Percentiles rank a stretch among this genome's conserved stretches.
These are phyloP conservation scores for Alcis repandata DNA, from an alignment of 2,888 invertebrate genomes.

Conservation along the genomic window DNA sequence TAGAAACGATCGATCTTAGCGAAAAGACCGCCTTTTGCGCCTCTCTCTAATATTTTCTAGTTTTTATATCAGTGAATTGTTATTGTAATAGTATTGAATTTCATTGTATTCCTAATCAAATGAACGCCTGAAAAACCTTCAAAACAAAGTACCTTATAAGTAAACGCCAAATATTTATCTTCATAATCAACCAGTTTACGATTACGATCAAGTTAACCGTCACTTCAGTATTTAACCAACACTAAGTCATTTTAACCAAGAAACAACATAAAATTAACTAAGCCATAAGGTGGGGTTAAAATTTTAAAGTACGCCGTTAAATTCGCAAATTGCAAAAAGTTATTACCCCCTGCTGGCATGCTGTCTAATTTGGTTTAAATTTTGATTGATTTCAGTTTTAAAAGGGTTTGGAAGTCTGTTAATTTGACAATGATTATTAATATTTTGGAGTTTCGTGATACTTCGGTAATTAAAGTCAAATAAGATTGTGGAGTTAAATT, in stretches of 20 bases:
- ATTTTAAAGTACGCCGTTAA: slow-evolving; percentile 56
- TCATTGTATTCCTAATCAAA: not conserved
- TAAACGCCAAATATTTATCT: slow-evolving; percentile 11
- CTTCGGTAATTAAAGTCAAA: slow-evolving; percentile 32
- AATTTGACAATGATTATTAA: slow-evolving; percentile 46
- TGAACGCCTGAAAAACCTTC: not conserved
- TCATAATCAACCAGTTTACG: slow-evolving; percentile 17
- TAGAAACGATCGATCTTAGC: too few species aligned
- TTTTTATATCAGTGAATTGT: too few species aligned
- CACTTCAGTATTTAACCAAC: slow-evolving; percentile 34
- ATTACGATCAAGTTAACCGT: slow-evolving; percentile 27
- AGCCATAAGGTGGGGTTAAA: slow-evolving; percentile 52
- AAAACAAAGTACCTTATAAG: slow-evolving; percentile 1
- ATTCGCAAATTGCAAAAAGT: slow-evolving; percentile 63
- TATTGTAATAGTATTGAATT: too few species aligned
- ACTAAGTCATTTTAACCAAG: slow-evolving; percentile 27
- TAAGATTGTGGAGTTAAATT: not conserved
- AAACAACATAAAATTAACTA: slow-evolving; percentile 41
- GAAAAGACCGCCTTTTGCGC: too few species aligned
- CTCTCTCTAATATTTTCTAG: too few species aligned
- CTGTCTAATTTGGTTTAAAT: slow-evolving; percentile 57
- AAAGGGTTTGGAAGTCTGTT: slow-evolving; percentile 40
- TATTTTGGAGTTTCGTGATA: slow-evolving; percentile 36
- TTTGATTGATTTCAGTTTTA: slow-evolving; percentile 64
- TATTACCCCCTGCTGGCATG: slow-evolving; percentile 52